Evolutionary conservation across 2,113 vertebrate species (phyloP).

Genomic region (Xiphophorus maculatus): DNA sequence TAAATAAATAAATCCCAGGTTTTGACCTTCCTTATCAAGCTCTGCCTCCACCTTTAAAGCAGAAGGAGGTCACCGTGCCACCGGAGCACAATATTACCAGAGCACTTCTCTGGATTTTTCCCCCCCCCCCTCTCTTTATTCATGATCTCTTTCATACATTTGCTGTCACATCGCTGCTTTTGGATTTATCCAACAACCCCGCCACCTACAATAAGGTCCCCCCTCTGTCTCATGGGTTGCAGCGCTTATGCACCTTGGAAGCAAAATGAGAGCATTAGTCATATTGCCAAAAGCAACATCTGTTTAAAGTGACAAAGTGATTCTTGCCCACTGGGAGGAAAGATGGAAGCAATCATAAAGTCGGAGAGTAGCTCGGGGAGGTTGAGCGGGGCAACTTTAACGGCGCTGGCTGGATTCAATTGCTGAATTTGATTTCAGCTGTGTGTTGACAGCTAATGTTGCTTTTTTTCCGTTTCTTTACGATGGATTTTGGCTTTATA

Average conservation of each 20-base stretch:
- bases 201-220: constrained; percentile 17
- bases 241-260: constrained; percentile 9
- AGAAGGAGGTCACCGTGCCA: constrained; percentile 9
- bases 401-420: not conserved
- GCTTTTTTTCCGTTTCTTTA: not conserved
- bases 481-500: not conserved
- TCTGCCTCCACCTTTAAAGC: not conserved
- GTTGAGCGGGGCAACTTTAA: not conserved
- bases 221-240: constrained; percentile 6
- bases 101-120: constrained; percentile 1
- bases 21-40: constrained; percentile 10
- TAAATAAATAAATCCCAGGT: constrained; percentile 14
- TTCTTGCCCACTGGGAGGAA: not conserved
- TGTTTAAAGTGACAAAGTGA: constrained; percentile 29
- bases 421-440: not conserved
- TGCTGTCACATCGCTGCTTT: constrained; percentile 19
- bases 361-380: not conserved
- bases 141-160: constrained; percentile 11
- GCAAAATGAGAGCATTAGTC: constrained; percentile 26
- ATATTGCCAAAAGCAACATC: constrained; percentile 19
- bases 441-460: not conserved
- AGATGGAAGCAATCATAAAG: constrained; percentile 11
- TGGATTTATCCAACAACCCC: constrained; percentile 13
- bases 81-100: constrained; percentile 5
- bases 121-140: not conserved